Evolutionary conservation across 2,888 invertebrate genomes (phyloP).

Genomic region (Oconnorella tubifera): DNA sequence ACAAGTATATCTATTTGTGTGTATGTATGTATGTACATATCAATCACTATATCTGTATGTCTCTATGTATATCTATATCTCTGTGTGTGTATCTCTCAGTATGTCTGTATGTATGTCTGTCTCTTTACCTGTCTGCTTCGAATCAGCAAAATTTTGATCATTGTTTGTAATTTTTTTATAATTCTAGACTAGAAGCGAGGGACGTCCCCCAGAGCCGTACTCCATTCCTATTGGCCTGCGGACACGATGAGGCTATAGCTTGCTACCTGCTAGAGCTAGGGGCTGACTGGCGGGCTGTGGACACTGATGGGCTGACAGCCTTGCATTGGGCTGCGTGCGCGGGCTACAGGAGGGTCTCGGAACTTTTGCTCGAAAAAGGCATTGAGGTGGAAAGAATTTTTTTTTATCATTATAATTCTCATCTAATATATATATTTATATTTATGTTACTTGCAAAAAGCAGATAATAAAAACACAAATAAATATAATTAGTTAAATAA

Average conservation of each 20-base stretch:
- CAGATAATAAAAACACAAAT: too few relatives aligned
- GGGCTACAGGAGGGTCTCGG: constrained; percentile 28
- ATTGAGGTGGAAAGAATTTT: constrained; percentile 24
- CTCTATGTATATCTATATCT: neutral
- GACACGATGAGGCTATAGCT: constrained; percentile 32
- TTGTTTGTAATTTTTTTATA: too few relatives aligned
- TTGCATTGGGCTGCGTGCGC: constrained; percentile 38
- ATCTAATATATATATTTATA: too few relatives aligned
- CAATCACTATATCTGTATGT: neutral
- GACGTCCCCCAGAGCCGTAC: constrained; percentile 31
- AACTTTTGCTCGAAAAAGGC: constrained; percentile 26
- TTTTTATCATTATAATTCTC: too few relatives aligned
- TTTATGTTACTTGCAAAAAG: too few relatives aligned
- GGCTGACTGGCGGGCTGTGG: constrained; percentile 24
- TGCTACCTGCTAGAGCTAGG: constrained; percentile 33
- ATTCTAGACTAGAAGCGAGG: constrained; percentile 19
- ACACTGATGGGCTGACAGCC: constrained; percentile 33
- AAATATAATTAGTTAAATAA: too few relatives aligned
- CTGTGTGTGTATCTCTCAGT: neutral
- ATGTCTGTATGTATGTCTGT: too few relatives aligned
- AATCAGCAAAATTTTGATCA: too few relatives aligned
- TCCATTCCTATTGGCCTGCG: constrained; percentile 35
- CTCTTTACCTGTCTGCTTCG: too few relatives aligned
- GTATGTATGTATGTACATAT: too few relatives aligned
- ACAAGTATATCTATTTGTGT: too few relatives aligned